Evolutionary conservation across 2,797 vertebrate species (phyloP), one percentile per base, ranked within the genome.

Genomic region (Lemur catta): DNA sequence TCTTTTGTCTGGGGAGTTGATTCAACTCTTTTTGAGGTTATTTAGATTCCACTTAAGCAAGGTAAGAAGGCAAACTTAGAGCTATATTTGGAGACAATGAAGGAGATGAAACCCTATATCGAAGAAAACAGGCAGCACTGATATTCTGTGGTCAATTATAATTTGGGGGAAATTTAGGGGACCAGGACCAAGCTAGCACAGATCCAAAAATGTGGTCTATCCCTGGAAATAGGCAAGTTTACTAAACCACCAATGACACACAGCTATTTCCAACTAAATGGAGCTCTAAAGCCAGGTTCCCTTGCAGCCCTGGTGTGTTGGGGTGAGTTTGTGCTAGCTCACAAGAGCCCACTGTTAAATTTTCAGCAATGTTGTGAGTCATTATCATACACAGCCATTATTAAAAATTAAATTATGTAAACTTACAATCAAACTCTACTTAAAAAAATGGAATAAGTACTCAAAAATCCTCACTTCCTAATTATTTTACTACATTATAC

Each of bases 31-130:
- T 79, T 55, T 75, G 88, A 93, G 59, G 38, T 84, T 87, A 61
- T 84, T 95, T 88, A 81, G 71, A 61, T 93, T 88, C 81, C 67
- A 22, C 96, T 98, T 86, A 97, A 97, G 96, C 95, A 94, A 65
- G n/a, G 75, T 98, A 95, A 96, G 85, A 89, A 96, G 79, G 94
- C 97, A 94, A 95, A 74, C 95, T 91, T 33, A 33, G 69, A 87
- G 91, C 91, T 97, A 79, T 95, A 81, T 90, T 95, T 89, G 82
- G 74, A 97, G 93, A 97, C 80, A 71, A 11, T 30, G 46, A 91
- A 95, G 71, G 75, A 80, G 79, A 80, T 78, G 88, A 97, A 95
- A 84, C 46, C 41, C n/a, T 89, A 1, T 91, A 90, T 88, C 15
- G 4, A 35, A 74, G 43, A 97, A 93, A 85, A 50, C 75, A 91